Evolutionary conservation across 1,140 invertebrate genomes (phyloP), one percentile per base, ranked within the genome.

Genomic region (Drosophila santomea): DNA sequence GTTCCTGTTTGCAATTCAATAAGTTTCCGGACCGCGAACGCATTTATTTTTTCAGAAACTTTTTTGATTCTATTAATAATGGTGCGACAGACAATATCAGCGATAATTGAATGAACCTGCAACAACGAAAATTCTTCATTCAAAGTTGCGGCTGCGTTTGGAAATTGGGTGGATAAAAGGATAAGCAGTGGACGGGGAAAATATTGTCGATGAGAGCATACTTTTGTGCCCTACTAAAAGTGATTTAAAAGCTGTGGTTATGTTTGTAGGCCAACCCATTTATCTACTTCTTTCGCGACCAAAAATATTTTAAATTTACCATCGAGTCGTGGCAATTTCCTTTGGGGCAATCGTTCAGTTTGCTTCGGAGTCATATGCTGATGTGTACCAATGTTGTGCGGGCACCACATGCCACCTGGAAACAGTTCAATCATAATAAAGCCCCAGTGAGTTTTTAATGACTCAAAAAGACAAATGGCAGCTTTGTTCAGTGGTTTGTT

Each of bases 341-440:
- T 32, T 10, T 32, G 28, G 48, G 32, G 48, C 25, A 50, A 23
- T n/a, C n/a, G 47, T 52, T 15, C 32, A 45, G n/a, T 35, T 52
- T 28, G 20, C 23, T 32, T 10, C 23, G 43, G 47, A 56, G 32
- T 25, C 54, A 48, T 20, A 52, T 41, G 36, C 56, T 78, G 75
- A 83, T 83, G 67, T 83, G 69, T 80, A 84, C 73, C 69, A 84
- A 84, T 84, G 76, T 50, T 48, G 50, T 77, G 62, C 47, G 76
- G 67, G 76, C 77, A 73, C 73, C 73, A 77, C 67, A 80, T 80
- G 81, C 63, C 74, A 85, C 79, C 77, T 85, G 78, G 58, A 63
- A 85, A 78, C 77, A 85, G 81, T 80, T 85, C 81, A 85, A 85
- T 85, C 81, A 85, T 85, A 85, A 85, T 85, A 85, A 85, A 77